phyloP scores from a whole-genome alignment of 2,113 vertebrate species.

The Mustela lutreola region DNA sequence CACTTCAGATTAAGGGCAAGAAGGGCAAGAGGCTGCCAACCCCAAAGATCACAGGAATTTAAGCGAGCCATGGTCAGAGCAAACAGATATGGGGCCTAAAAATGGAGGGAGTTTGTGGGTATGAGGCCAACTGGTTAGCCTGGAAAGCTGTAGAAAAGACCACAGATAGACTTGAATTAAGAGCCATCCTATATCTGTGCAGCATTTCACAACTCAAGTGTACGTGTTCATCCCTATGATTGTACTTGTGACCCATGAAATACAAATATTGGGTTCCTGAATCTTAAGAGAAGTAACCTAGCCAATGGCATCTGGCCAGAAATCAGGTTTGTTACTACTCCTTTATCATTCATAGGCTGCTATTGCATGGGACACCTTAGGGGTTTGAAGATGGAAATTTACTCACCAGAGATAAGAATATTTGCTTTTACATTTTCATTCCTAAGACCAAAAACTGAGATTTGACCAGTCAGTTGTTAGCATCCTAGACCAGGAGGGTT shows the following conservation, averaged over 20 bases:
- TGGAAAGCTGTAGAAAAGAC: neutral
- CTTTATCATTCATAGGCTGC: neutral
- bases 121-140: neutral
- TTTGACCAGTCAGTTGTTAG: neutral
- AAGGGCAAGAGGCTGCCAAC: neutral
- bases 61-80: neutral
- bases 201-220: neutral
- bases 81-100: neutral
- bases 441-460: neutral
- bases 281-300: neutral
- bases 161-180: neutral
- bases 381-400: neutral
- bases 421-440: neutral
- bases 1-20: neutral
- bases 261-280: neutral
- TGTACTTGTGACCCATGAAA: neutral
- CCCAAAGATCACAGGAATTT: neutral
- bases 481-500: neutral
- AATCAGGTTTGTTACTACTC: neutral
- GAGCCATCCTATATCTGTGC: neutral
- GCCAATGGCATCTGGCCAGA: neutral
- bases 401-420: neutral
- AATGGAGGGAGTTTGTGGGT: neutral
- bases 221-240: neutral
- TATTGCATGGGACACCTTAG: neutral